A percentile compares a stretch with the other conserved stretches of the same genome.
These are phyloP conservation scores for Emydura subglobosa DNA, from an alignment of 2,113 vertebrate species.

Conservation along the genomic window DNA sequence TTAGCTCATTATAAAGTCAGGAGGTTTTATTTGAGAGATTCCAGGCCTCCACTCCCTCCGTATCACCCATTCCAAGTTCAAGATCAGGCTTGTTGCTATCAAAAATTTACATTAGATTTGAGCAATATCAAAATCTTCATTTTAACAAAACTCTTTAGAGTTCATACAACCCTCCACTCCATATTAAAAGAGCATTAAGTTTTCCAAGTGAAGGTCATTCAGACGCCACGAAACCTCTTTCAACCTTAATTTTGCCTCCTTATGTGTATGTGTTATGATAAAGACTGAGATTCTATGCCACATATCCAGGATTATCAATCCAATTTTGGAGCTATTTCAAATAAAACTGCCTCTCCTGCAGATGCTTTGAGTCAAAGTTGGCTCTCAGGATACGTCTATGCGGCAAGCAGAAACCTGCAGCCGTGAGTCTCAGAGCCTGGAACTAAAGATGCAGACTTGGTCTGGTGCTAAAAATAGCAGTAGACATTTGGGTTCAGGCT, in stretches of 20 bases:
- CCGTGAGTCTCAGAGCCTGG: neutral
- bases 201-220: neutral
- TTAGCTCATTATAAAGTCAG: accelerated
- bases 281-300: neutral
- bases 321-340: neutral
- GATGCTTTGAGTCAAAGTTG: neutral
- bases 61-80: neutral
- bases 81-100: neutral
- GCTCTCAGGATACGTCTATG: neutral
- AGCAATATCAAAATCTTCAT: neutral
- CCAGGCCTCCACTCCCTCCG: neutral
- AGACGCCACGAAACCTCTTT: neutral
- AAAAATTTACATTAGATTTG: neutral
- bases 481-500: neutral
- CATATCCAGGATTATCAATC: neutral
- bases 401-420: neutral
- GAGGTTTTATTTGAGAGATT: neutral
- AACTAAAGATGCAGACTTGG: neutral
- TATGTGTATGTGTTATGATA: neutral
- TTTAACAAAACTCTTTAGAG: neutral
- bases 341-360: neutral
- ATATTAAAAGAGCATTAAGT: neutral
- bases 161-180: neutral
- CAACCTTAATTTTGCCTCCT: neutral
- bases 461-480: neutral